Conservation (phyloP, 2,888 invertebrate species). For the Stegana nigrithorax region DNA sequence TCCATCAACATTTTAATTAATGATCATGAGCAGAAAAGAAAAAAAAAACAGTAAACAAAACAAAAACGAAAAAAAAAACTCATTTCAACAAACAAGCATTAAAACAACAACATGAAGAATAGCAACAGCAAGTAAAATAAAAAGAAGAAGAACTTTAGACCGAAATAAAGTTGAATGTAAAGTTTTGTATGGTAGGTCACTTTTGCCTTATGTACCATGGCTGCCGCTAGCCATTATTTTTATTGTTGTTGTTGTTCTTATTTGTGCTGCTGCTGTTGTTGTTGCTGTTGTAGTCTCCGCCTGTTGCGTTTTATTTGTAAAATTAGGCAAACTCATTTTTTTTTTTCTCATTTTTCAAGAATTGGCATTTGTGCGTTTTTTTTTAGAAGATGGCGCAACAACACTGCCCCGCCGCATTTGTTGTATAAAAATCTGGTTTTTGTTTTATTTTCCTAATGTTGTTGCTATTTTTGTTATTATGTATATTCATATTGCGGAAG, state of each 20-base stretch:
- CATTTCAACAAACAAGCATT: background rate
- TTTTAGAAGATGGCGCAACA: too few species aligned
- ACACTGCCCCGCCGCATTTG: too few species aligned
- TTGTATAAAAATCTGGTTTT: too few species aligned
- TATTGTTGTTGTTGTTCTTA: too few species aligned
- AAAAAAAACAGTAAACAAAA: background rate
- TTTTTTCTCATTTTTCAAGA: background rate
- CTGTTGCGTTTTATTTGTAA: too few species aligned
- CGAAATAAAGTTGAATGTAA: conserved; percentile 33
- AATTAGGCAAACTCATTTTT: background rate
- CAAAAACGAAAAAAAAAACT: background rate
- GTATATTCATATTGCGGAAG: background rate
- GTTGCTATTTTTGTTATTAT: background rate
- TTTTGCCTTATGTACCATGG: conserved; percentile 25
- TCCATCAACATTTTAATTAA: conserved; percentile 60
- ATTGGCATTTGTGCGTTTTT: background rate
- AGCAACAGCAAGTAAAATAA: background rate
- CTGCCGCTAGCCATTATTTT: background rate
- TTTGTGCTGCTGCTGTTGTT: conserved; percentile 13
- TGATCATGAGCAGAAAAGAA: conserved; percentile 37
- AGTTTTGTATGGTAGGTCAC: conserved; percentile 43
- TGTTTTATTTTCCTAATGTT: too few species aligned
- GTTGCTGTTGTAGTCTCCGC: too few species aligned
- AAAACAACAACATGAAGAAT: background rate
- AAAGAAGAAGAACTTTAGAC: too few species aligned